A percentile compares a stretch with the other conserved stretches of the same genome.
Conservation (phyloP, 2,113 vertebrate genomes). For the Python bivittatus region DNA sequence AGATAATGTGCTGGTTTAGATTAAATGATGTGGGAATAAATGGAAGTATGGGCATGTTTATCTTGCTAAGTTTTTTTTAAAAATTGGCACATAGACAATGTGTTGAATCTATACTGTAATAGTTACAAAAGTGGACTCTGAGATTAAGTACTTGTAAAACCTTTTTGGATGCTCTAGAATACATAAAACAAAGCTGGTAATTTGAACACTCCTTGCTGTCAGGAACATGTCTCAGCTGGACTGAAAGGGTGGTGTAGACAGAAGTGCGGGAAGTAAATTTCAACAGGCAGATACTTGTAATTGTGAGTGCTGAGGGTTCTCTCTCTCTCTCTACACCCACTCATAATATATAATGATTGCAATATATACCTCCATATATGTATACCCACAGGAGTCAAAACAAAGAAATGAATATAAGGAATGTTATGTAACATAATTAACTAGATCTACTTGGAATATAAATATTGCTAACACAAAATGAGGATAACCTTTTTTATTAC, state of each 20-base stretch:
- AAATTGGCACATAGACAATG: background rate
- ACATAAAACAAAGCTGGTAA: conserved; percentile 50
- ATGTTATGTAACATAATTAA: background rate
- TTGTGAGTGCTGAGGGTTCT: background rate
- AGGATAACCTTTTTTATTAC: background rate
- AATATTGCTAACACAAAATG: background rate
- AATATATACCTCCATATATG: background rate
- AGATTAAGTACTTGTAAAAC: background rate
- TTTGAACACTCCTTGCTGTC: conserved; percentile 32
- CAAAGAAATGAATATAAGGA: background rate
- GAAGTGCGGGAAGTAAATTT: background rate
- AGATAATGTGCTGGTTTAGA: background rate
- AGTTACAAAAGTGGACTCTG: background rate
- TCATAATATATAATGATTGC: background rate
- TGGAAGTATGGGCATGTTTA: background rate
- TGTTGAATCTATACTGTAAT: background rate
- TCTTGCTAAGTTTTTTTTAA: background rate
- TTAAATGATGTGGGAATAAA: background rate
- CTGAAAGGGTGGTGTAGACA: conserved; percentile 43
- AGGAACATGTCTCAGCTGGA: conserved; percentile 52
- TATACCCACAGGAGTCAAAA: conserved; percentile 1
- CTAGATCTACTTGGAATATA: background rate
- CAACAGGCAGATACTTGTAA: conserved; percentile 12
- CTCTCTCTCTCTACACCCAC: background rate
- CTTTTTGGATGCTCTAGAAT: conserved; percentile 25